Conservation (phyloP, 2,888 invertebrate species). For the Acrobeloides nanus region DNA sequence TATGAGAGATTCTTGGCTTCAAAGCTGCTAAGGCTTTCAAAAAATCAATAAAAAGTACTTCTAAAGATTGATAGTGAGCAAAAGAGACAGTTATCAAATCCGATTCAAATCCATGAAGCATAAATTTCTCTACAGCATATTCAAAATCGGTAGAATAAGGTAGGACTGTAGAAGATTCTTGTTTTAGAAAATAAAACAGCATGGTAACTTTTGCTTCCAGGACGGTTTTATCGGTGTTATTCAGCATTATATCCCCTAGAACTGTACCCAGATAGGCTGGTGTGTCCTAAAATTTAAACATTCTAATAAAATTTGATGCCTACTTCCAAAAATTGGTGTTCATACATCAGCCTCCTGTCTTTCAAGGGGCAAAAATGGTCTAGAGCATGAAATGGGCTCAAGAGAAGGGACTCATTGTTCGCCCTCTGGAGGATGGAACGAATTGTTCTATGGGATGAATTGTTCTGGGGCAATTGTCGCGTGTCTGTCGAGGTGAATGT, state of each 20-base stretch:
- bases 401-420: too few species aligned
- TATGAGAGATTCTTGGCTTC: too few species aligned
- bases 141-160: conserved; percentile 46
- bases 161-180: conserved; percentile 34
- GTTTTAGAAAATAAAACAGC: conserved; percentile 49
- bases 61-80: conserved; percentile 50
- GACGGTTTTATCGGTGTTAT: conserved; percentile 36
- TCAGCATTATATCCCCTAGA: conserved; percentile 42
- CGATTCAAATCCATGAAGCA: conserved; percentile 37
- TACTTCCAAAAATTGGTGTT: conserved; percentile 1
- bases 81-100: conserved; percentile 44
- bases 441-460: too few species aligned
- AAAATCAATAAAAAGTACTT: too few species aligned
- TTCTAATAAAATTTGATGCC: conserved; percentile 1
- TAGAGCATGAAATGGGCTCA: too few species aligned
- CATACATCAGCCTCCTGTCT: too few species aligned
- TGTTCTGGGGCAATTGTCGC: too few species aligned
- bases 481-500: too few species aligned
- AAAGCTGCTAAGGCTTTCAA: too few species aligned
- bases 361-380: too few species aligned
- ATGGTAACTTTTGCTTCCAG: conserved; percentile 44
- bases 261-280: conserved; percentile 50
- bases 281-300: conserved; percentile 36
- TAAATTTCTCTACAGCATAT: conserved; percentile 32
- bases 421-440: too few species aligned